Evolutionary conservation across 2,888 invertebrate species (phyloP), one percentile per base, ranked within the genome.

Genomic region (Griposia aprilina): DNA sequence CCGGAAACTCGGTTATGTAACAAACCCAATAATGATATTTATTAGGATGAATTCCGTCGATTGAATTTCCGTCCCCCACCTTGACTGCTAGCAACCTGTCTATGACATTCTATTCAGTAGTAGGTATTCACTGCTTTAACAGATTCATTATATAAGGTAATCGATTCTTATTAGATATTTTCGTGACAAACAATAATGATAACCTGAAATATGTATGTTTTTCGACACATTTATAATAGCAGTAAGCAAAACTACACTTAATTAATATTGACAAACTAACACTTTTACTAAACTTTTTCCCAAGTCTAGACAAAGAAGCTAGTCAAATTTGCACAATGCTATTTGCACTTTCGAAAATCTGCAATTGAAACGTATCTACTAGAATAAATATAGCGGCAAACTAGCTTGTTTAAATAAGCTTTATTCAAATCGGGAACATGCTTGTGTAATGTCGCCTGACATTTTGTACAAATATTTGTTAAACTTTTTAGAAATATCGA

Each of bases 321-420:
- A 88, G 89, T 91, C 91, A 91, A 94, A 93, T 95, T 95, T 95
- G 91, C 94, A 91, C 90, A 90, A 89, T 91, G 87, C 88, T 96
- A 92, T 96, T 96, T 96, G 94, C 91, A 95, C 96, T 96, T 96
- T 96, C 95, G 88, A 94, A 95, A 92, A 93, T 95, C 92, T 93
- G 93, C 94, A 93, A 95, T 94, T 92, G 95, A 95, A 94, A 94
- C 94, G 92, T 91, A 84, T 84, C 84, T 75, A 86, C 89, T 88
- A 90, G 90, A 92, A 92, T 92, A 94, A 95, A 96, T 93, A 94
- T 92, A 92, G 90, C 92, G 91, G 90, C 88, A 83, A 90, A 90
- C 90, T 80, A 88, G 84, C 89, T 90, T 93, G 91, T 92, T 90
- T 92, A 90, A 91, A 93, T 90, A 93, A 87, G 82, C 79, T 84